phyloP scores from a whole-genome alignment of 2,113 vertebrate species.

The Irena cyanogastra region DNA sequence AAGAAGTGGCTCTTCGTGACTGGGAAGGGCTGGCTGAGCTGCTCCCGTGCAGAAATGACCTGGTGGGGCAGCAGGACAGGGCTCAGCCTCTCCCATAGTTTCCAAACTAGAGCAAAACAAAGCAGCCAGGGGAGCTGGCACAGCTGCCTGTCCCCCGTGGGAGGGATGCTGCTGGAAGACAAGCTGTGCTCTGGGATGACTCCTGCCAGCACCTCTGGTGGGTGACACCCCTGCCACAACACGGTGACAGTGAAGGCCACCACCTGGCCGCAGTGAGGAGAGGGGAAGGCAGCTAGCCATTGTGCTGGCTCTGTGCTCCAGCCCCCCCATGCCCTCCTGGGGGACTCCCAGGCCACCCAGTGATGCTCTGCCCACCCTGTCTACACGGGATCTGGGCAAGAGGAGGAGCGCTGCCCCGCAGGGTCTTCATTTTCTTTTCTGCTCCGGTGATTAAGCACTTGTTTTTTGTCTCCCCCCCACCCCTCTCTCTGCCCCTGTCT shows the following conservation, averaged over 20 bases:
- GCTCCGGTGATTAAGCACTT: conserved; percentile 60
- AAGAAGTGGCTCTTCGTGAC: not conserved
- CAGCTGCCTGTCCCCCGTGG: not conserved
- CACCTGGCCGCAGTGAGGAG: not conserved
- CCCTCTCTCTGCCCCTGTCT: conserved; percentile 65
- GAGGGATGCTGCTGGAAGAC: not conserved
- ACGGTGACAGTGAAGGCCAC: rapidly evolving
- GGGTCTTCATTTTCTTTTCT: conserved; percentile 49
- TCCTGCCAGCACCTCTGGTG: not conserved
- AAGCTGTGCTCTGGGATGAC: not conserved
- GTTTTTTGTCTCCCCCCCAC: conserved; percentile 51
- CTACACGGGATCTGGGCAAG: rapidly evolving
- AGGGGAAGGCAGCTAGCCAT: not conserved
- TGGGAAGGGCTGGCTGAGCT: not conserved
- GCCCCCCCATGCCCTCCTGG: not conserved
- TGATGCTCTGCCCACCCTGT: not conserved
- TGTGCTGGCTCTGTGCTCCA: not conserved
- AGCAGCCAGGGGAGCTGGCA: not conserved
- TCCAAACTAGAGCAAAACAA: not conserved
- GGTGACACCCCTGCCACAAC: not conserved
- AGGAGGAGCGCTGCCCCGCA: not conserved
- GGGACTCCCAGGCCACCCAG: not conserved
- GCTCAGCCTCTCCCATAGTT: not conserved
- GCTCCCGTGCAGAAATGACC: not conserved
- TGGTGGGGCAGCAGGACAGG: not conserved